Base-by-base conservation (phyloP, 2,888 invertebrate species). In the Thecocarcelia acutangulata region DNA sequence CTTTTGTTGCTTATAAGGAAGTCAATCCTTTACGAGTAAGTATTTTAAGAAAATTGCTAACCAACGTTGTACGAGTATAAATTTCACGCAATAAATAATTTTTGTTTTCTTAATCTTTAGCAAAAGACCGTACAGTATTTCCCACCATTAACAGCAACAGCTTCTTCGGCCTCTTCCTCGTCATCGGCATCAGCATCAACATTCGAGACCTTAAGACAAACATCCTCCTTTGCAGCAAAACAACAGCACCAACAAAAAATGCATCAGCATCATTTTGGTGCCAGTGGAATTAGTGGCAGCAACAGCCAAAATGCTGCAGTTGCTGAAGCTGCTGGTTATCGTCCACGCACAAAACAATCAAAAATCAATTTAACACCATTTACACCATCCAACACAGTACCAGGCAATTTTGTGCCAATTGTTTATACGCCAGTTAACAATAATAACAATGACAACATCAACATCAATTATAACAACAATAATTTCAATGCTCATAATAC, bases 401-500 rank as follows among this genome's bases (percentile, higher is more conserved):
- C 93, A 17, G 93, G 93, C 70, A 90, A 92, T 83, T 93, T 93
- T 87, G 87, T 91, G 82, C 93, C 93, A 54, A 92, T 93, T 85
- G 88, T 90, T 87, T 90, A 90, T 87, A 87, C 88, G 82, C 88
- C 89, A 87, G 83, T 88, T 86, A 89, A 84, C 88, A 88, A 84
- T 82, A 70, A 68, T 70, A 74, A 56, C 74, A 82, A 59, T 48
- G 83, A 64, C 63, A 83, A 50, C 76, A 82, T 81, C 84, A 54
- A 64, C 48, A 37, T 37, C 37, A 17, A 40, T 42, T 24, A 69
- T 42, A 58, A 42, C 44, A 83, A 21, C 74, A 84, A 70, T 78
- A 84, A 68, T 66, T 63, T 77, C 56, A 77, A 66, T 63, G 37
- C 68, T 33, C 77, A 77, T 56, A 59, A 56, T 56, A 52, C 37